Conservation (phyloP, 2,888 invertebrate genomes). For the Brenthis daphne region DNA sequence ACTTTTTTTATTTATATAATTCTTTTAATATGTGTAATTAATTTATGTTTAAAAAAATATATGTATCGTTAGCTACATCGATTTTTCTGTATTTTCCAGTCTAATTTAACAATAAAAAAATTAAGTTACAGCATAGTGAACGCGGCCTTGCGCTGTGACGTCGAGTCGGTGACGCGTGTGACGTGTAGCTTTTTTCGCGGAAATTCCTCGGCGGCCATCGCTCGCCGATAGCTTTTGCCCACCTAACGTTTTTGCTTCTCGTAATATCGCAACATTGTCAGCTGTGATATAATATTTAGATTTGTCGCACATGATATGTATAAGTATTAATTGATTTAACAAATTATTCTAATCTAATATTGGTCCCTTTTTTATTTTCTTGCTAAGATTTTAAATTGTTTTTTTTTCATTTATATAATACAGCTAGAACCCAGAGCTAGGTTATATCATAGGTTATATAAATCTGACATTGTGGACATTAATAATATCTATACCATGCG, state of each 20-base stretch:
- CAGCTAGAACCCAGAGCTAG: too few species aligned
- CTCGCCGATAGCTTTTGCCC: constrained; percentile 49
- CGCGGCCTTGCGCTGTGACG: constrained; percentile 71
- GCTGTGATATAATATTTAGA: constrained; percentile 8
- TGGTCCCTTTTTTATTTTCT: too few species aligned
- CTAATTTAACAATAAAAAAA: constrained; percentile 46
- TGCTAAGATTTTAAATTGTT: too few species aligned
- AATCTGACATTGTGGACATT: too few species aligned
- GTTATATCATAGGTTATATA: too few species aligned
- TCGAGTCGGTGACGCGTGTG: constrained; percentile 60
- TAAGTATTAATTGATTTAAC: not conserved
- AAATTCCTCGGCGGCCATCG: constrained; percentile 72
- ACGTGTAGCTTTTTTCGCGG: constrained; percentile 77
- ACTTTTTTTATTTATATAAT: too few species aligned
- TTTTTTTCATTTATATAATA: too few species aligned
- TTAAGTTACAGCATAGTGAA: constrained; percentile 39
- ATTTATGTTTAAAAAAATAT: not conserved
- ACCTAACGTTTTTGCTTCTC: constrained; percentile 3
- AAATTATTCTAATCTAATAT: too few species aligned
- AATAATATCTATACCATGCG: too few species aligned
- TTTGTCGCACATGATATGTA: too few species aligned
- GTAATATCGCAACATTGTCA: constrained; percentile 22
- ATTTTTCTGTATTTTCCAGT: not conserved
- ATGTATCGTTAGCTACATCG: too few species aligned
- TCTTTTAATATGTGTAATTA: too few species aligned